These are phyloP conservation scores for Cerceris ruficornis DNA, from an alignment of 2,888 invertebrate species.

Conservation along the genomic window DNA sequence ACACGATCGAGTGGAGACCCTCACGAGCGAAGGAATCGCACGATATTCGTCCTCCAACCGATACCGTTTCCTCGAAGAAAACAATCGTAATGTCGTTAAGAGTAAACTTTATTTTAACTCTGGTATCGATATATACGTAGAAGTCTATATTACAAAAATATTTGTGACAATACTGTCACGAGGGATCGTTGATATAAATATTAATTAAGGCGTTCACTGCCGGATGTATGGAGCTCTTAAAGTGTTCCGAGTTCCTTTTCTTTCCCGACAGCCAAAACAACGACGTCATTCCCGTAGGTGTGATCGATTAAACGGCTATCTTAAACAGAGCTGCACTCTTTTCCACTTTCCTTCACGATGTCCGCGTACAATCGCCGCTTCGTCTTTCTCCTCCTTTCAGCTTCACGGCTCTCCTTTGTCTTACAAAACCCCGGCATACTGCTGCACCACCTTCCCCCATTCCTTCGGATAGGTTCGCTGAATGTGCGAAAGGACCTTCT, in stretches of 20 bases:
- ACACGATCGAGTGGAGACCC: too few relatives aligned
- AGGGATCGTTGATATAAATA: too few relatives aligned
- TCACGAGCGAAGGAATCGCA: too few relatives aligned
- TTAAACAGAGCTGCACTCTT: constrained; percentile 3
- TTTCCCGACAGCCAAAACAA: not conserved
- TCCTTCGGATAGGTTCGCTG: constrained; percentile 90
- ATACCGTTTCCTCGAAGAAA: not conserved
- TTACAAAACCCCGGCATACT: constrained; percentile 83
- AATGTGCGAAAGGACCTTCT: constrained; percentile 88
- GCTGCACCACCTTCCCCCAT: constrained; percentile 89
- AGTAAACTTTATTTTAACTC: constrained; percentile 35
- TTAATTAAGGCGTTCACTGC: too few relatives aligned
- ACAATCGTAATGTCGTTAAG: not conserved
- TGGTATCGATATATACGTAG: constrained; percentile 5
- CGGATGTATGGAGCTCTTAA: too few relatives aligned
- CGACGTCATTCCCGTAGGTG: constrained; percentile 4
- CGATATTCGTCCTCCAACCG: too few relatives aligned
- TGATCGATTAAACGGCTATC: not conserved
- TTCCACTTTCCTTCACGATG: constrained; percentile 6
- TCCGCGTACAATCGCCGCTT: constrained; percentile 18
- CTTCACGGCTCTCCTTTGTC: constrained; percentile 33
- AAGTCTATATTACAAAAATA: not conserved
- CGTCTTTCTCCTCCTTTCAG: constrained; percentile 15
- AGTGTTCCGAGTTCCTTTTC: too few relatives aligned
- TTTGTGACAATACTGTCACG: constrained; percentile 4